These are phyloP conservation scores for Colius striatus DNA, from an alignment of 2,113 vertebrate species.

Conservation along the genomic window DNA sequence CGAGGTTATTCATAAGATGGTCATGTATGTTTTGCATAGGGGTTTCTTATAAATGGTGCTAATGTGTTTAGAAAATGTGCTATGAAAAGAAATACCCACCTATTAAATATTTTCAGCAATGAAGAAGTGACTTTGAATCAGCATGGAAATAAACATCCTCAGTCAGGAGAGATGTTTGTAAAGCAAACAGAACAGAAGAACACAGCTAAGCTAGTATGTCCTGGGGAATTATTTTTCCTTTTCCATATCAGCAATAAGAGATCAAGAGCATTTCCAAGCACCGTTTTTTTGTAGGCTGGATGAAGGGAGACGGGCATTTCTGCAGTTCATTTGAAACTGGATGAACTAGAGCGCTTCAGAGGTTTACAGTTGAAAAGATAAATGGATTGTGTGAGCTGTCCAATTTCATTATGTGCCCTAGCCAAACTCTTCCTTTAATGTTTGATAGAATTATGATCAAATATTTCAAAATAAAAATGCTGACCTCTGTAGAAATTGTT, in stretches of 20 bases:
- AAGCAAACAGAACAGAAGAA: conserved; percentile 22
- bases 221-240: conserved; percentile 51
- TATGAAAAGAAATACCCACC: conserved; percentile 24
- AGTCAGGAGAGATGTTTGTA: conserved; percentile 15
- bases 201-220: neutral
- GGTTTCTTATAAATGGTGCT: neutral
- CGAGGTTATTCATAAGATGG: neutral
- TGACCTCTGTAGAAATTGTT: conserved; percentile 60
- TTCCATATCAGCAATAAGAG: conserved; percentile 30
- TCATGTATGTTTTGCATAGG: neutral
- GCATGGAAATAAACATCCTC: conserved; percentile 25
- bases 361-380: conserved; percentile 49
- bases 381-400: conserved; percentile 67
- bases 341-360: conserved; percentile 53
- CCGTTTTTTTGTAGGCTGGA: conserved; percentile 25
- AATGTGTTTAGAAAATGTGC: conserved; percentile 3
- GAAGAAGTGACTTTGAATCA: neutral
- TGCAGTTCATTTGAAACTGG: conserved; percentile 64
- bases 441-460: conserved; percentile 68
- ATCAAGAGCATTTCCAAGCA: conserved; percentile 53
- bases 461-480: conserved; percentile 67
- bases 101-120: neutral
- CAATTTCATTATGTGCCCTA: conserved; percentile 56
- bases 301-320: conserved; percentile 57
- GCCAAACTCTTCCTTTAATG: conserved; percentile 60